Conservation (phyloP, 2,888 invertebrate genomes). For the Conops quadrifasciatus region DNA sequence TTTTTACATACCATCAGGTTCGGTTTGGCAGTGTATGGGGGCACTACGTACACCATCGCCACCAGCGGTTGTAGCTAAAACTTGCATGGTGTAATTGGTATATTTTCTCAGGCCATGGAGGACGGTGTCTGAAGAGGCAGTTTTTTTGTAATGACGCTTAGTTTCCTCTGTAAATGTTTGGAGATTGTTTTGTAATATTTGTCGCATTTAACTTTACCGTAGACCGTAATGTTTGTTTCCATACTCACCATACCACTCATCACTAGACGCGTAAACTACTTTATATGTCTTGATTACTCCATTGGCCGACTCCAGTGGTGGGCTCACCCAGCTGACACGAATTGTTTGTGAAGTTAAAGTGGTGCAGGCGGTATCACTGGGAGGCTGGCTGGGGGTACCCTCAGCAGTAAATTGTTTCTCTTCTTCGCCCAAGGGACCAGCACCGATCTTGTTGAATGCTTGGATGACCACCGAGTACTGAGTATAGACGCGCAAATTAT, state of each 20-base stretch:
- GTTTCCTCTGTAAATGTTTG: conserved; percentile 75
- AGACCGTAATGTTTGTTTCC: conserved; percentile 39
- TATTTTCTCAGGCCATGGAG: conserved; percentile 93
- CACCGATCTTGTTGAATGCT: conserved; percentile 93
- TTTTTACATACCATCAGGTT: conserved; percentile 83
- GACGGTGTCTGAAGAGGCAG: conserved; percentile 91
- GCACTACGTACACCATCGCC: conserved; percentile 87
- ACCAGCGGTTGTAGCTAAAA: conserved; percentile 91
- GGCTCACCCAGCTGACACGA: conserved; percentile 93
- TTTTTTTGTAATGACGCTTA: conserved; percentile 89
- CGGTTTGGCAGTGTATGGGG: conserved; percentile 90
- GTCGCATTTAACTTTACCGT: conserved; percentile 64
- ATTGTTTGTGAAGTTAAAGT: conserved; percentile 94
- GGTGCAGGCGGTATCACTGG: conserved; percentile 90
- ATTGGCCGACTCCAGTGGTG: conserved; percentile 89
- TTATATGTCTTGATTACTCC: conserved; percentile 97
- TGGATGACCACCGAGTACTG: conserved; percentile 96
- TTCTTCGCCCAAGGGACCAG: conserved; percentile 90
- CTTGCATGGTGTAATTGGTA: conserved; percentile 97
- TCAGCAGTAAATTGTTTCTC: conserved; percentile 92
- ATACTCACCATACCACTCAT: conserved; percentile 88
- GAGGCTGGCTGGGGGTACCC: conserved; percentile 91
- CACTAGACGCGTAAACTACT: conserved; percentile 89
- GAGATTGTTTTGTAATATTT: background rate
- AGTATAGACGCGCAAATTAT: conserved; percentile 88